Evolutionary conservation across 2,113 vertebrate species (phyloP).

Genomic region (Rallus limicola): DNA sequence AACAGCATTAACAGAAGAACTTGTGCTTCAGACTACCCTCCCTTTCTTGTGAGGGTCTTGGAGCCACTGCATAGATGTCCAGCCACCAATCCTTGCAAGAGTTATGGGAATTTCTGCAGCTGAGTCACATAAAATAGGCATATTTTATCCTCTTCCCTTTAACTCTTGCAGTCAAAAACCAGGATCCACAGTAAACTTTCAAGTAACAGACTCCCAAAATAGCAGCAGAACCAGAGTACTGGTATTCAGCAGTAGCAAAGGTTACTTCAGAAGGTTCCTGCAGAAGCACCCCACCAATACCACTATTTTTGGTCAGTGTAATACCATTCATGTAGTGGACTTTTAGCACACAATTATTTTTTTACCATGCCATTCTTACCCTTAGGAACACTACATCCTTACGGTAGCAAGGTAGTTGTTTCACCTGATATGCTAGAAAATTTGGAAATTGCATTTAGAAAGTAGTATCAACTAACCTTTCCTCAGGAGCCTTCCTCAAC

Average conservation of each 20-base stretch:
- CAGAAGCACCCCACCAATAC: not conserved
- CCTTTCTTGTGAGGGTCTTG: not conserved
- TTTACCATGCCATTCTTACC: not conserved
- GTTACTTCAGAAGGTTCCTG: not conserved
- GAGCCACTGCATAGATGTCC: not conserved
- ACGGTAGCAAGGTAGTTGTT: not conserved
- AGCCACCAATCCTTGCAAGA: not conserved
- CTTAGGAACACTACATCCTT: not conserved
- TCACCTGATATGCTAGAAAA: not conserved
- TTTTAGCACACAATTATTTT: not conserved
- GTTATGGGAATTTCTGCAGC: not conserved
- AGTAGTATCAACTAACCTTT: not conserved
- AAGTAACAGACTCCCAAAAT: not conserved
- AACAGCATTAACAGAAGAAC: not conserved
- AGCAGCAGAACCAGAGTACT: not conserved
- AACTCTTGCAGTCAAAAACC: not conserved
- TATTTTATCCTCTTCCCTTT: not conserved
- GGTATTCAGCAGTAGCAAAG: not conserved
- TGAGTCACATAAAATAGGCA: not conserved
- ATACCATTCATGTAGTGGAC: rapidly evolving
- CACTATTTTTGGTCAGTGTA: not conserved
- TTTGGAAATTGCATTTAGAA: not conserved
- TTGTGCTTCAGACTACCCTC: not conserved
- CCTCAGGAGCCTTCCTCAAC: not conserved
- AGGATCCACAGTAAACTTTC: not conserved